Evolutionary conservation across 2,797 vertebrate species (phyloP).

Genomic region (Limosa lapponica): DNA sequence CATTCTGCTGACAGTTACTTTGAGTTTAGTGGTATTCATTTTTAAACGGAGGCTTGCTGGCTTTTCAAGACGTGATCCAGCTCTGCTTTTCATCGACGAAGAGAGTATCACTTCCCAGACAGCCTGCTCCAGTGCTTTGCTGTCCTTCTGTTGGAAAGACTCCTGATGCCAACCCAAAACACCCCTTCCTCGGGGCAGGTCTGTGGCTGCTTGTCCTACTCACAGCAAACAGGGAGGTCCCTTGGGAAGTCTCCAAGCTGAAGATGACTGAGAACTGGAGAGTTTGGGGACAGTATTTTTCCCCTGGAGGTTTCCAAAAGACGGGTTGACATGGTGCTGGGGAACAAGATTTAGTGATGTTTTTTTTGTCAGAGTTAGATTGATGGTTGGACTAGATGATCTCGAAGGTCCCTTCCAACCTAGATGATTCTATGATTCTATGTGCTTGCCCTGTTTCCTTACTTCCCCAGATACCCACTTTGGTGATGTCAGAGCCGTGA

Average conservation of each 20-base stretch:
- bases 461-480: background rate
- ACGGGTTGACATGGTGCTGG: too few relatives aligned
- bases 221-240: fast-evolving
- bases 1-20: background rate
- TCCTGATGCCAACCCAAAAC: background rate
- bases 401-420: too few relatives aligned
- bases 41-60: background rate
- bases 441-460: background rate
- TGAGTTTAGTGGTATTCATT: background rate
- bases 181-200: background rate
- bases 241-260: background rate
- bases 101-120: background rate
- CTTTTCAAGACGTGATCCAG: background rate
- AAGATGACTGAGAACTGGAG: background rate
- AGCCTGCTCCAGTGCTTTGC: background rate
- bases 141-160: background rate
- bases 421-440: too few relatives aligned
- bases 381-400: too few relatives aligned
- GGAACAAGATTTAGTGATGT: too few relatives aligned
- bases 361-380: too few relatives aligned
- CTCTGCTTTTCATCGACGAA: background rate
- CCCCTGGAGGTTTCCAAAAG: too few relatives aligned
- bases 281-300: background rate
- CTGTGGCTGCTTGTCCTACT: fast-evolving
- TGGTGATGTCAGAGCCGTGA: background rate